Conservation (phyloP, 2,888 invertebrate species). For the Conops quadrifasciatus region DNA sequence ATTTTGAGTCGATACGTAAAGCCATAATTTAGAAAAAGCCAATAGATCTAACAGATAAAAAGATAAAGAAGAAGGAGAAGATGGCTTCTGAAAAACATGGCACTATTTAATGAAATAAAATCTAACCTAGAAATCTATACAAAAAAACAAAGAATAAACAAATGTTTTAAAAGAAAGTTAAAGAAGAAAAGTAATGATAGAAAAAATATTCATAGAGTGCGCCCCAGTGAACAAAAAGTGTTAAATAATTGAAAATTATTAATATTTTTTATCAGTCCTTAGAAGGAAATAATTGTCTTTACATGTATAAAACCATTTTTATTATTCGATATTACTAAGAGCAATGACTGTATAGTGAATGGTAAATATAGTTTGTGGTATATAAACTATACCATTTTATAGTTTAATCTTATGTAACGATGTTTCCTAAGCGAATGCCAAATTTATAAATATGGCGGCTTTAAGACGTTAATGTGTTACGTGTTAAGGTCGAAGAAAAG, state of each 20-base stretch:
- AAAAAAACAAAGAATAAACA: background rate
- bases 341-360: background rate
- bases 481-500: background rate
- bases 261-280: background rate
- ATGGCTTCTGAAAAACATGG: background rate
- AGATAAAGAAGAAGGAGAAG: background rate
- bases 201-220: background rate
- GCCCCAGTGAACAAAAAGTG: background rate
- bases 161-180: conserved; percentile 19
- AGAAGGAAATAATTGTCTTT: background rate
- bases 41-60: background rate
- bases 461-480: background rate
- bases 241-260: background rate
- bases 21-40: background rate
- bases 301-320: background rate
- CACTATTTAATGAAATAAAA: background rate
- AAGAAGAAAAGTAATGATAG: background rate
- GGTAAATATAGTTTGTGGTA: background rate
- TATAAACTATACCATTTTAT: background rate
- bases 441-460: background rate
- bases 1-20: background rate
- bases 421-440: background rate
- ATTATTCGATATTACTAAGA: background rate
- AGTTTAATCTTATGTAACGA: background rate
- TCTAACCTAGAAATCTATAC: background rate